Evolutionary conservation across 2,113 vertebrate species (phyloP), one percentile per base, ranked within the genome.

Genomic region (Podilymbus podiceps): DNA sequence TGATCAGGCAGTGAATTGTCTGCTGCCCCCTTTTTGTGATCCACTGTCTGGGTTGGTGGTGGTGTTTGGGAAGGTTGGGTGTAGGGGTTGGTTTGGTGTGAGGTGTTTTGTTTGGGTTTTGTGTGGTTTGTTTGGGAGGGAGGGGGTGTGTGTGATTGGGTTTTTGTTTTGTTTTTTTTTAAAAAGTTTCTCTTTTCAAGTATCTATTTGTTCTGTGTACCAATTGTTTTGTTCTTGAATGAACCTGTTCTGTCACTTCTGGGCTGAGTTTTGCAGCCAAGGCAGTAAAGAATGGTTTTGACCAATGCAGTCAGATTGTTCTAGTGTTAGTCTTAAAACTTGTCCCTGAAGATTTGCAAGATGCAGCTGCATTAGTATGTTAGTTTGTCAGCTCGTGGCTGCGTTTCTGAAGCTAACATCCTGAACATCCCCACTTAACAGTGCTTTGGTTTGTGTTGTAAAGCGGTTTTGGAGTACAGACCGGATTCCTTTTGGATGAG

Each of bases 401-500:
- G 4, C 7, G 0, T 79, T 86, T 74, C 72, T 84, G 38, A 67
- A 90, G 55, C 64, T 81, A 27, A 47, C 35, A 31, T 67, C 78
- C 79, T 92, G 55, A 94, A 63, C n/a, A 15, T 77, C 46, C 47
- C 58, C 27, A 7, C 59, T 90, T 86, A 5, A 5, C 2, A 59
- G 60, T 52, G 35, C 30, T 87, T 95, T 75, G 49, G 56, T 86
- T 72, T 84, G 85, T 55, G 25, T 68, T 85, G 69, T 68, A 44
- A 81, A 85, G 78, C 82, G 60, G 20, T 74, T 94, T 94, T 95
- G 84, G 66, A 96, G 77, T 23, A 64, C 69, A 64, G 49, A 53
- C 47, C 52, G 52, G 56, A 89, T 95, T 95, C 85, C 69, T 94
- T 94, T 91, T 67, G 44, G 15, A 75, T 95, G 89, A 94, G 52